Evolutionary conservation across 2,888 invertebrate genomes (phyloP).

Genomic region (Bimastos eiseni): DNA sequence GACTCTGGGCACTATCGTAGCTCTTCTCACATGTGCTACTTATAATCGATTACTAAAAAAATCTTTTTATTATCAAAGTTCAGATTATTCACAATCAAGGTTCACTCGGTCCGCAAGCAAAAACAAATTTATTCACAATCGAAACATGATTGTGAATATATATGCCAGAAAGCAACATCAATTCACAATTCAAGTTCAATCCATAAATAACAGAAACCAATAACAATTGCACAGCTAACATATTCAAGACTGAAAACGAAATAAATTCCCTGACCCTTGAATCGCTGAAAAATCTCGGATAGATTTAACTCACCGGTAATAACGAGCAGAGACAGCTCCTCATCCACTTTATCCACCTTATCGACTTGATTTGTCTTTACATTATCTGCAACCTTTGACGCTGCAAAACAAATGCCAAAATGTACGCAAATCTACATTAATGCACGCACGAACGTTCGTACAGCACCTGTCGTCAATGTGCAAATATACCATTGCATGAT

Average conservation of each 20-base stretch:
- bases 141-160: too few species aligned
- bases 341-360: conserved; percentile 1
- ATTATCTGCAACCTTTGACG: neutral
- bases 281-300: neutral
- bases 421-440: too few species aligned
- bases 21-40: too few species aligned
- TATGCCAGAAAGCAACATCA: neutral
- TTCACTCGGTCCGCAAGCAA: neutral
- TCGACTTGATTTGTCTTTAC: neutral
- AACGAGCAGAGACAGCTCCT: neutral
- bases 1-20: too few species aligned
- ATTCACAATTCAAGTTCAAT: neutral
- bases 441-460: too few species aligned
- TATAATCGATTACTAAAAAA: neutral
- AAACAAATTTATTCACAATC: neutral
- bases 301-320: conserved; percentile 9
- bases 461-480: too few species aligned
- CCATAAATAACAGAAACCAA: neutral
- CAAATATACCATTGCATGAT: too few species aligned
- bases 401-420: neutral
- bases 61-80: neutral
- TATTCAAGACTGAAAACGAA: too few species aligned
- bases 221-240: too few species aligned
- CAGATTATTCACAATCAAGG: neutral
- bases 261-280: neutral